phyloP scores from a whole-genome alignment of 2,797 vertebrate genomes.

The Cryptoblepharus egeriae region DNA sequence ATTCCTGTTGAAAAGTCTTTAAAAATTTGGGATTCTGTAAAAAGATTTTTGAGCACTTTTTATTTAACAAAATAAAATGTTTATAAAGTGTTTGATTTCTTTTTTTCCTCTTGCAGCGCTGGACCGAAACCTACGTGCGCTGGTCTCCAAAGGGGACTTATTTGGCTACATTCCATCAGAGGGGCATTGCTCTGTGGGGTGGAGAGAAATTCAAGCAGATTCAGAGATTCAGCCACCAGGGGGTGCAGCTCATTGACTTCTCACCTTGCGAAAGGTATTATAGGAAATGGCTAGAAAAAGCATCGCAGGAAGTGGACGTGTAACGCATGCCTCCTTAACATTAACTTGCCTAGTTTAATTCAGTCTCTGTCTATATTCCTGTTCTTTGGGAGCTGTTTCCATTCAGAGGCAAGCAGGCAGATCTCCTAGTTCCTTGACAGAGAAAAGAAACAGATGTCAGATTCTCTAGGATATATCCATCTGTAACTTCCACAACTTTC shows the following conservation, averaged over 20 bases:
- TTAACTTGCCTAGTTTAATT: not conserved
- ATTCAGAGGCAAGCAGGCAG: not conserved
- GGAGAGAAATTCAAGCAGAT: constrained; percentile 99
- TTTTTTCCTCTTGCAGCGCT: constrained; percentile 79
- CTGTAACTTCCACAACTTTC: not conserved
- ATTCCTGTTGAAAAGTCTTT: not conserved
- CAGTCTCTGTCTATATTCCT: not conserved
- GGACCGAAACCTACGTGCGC: constrained; percentile 97
- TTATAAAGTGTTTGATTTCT: fast-evolving
- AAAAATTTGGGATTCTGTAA: too few relatives aligned
- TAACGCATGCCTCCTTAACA: too few relatives aligned
- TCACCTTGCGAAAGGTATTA: constrained; percentile 95
- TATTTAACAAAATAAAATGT: not conserved
- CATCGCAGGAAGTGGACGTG: fast-evolving
- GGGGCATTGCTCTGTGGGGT: constrained; percentile 96
- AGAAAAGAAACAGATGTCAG: not conserved
- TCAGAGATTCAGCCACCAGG: constrained; percentile 95
- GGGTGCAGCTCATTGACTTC: constrained; percentile 98
- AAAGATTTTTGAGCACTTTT: not conserved
- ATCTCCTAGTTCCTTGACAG: not conserved
- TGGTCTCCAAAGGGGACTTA: constrained; percentile 98
- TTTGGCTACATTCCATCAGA: constrained; percentile 95
- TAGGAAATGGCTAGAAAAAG: fast-evolving
- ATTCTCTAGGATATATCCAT: not conserved
- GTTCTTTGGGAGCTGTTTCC: not conserved